A percentile compares a stretch with the other conserved stretches of the same genome.
These are phyloP conservation scores for Riptortus pedestris DNA, from an alignment of 1,140 invertebrate species.

Conservation along the genomic window DNA sequence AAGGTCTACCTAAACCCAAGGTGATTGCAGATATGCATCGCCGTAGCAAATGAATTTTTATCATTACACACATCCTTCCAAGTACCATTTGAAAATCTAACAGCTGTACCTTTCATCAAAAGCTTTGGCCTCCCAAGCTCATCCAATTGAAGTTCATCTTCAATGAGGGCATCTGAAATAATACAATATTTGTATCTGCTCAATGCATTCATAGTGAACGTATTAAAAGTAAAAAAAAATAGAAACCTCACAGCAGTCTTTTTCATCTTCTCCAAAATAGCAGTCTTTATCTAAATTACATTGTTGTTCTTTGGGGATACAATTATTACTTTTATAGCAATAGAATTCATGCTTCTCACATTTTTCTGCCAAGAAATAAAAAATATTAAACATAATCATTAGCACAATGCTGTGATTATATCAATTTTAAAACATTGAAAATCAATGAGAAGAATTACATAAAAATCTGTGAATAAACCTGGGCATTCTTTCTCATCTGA, in stretches of 20 bases:
- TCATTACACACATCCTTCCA: neutral
- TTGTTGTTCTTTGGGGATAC: conserved; percentile 47
- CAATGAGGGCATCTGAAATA: conserved; percentile 17
- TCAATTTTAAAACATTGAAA: too few relatives aligned
- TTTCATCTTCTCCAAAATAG: conserved; percentile 61
- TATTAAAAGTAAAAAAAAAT: neutral
- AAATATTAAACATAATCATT: too few relatives aligned
- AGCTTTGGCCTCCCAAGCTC: neutral
- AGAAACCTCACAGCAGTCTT: conserved; percentile 49
- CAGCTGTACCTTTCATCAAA: neutral
- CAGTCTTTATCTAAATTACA: conserved; percentile 65
- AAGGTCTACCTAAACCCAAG: conserved; percentile 7
- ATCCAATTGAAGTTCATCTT: conserved; percentile 3
- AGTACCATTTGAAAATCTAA: neutral
- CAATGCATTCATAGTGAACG: neutral
- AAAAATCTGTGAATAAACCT: conserved; percentile 20
- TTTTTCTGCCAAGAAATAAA: conserved; percentile 39
- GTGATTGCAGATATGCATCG: neutral
- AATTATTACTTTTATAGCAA: conserved; percentile 48
- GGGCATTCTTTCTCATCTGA: conserved; percentile 64
- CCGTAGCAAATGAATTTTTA: neutral
- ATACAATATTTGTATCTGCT: too few relatives aligned
- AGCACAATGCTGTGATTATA: too few relatives aligned
- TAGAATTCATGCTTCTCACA: conserved; percentile 45
- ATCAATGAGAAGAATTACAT: too few relatives aligned